Evolutionary conservation across 2,113 vertebrate genomes (phyloP).

Genomic region (Ceyx margarethae): DNA sequence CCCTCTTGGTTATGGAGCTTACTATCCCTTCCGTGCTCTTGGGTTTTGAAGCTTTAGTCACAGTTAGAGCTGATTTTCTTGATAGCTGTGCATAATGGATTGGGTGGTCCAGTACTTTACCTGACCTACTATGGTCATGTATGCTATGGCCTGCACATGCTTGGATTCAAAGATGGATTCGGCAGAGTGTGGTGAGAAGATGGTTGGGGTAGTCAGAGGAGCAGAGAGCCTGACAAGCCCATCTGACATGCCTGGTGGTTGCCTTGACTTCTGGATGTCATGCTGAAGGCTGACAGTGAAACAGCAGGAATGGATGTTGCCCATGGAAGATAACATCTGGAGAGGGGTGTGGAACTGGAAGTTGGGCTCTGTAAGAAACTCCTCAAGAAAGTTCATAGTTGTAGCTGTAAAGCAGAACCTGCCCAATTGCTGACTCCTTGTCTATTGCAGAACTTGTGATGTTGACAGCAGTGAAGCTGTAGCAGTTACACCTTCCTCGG

Average conservation of each 20-base stretch:
- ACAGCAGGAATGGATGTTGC: neutral
- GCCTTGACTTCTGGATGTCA: neutral
- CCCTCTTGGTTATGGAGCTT: neutral
- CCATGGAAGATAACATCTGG: neutral
- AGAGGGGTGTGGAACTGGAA: neutral
- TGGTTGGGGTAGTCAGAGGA: no score
- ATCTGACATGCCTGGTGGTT: neutral
- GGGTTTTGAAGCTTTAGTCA: neutral
- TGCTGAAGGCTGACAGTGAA: fast-evolving
- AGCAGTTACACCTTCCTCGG: neutral
- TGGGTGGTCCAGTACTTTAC: neutral
- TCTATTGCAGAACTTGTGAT: neutral
- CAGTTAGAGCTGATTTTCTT: neutral
- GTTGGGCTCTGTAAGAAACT: neutral
- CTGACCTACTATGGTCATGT: neutral
- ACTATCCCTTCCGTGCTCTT: neutral
- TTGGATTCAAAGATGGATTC: neutral
- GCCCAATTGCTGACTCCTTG: neutral
- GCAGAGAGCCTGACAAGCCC: neutral
- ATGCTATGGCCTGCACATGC: neutral
- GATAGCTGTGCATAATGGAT: neutral
- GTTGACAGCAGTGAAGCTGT: neutral
- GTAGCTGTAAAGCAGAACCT: neutral
- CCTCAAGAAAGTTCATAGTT: neutral
- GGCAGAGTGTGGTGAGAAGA: fast-evolving